Conservation (phyloP, 2,888 invertebrate genomes). For the Anthophora plumipes region DNA sequence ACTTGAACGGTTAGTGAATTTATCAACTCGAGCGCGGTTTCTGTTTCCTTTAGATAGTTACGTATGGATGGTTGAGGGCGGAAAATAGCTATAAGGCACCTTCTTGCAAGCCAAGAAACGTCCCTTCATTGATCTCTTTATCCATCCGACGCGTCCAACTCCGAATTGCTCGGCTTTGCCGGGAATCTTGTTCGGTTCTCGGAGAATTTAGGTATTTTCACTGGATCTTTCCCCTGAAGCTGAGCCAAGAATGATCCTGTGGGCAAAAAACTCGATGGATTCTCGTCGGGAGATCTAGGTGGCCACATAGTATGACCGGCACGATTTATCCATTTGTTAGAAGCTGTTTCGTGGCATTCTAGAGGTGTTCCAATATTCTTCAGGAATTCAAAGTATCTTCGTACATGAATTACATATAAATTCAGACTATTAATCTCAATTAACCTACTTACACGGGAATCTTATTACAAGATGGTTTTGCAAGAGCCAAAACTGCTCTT, state of each 20-base stretch:
- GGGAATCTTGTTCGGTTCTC: slow-evolving; percentile 24
- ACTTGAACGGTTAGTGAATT: no score
- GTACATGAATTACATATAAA: background rate
- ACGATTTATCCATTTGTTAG: slow-evolving; percentile 26
- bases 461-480: no score
- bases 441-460: no score
- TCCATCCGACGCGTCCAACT: slow-evolving; percentile 20
- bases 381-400: background rate
- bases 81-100: background rate
- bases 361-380: background rate
- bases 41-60: no score
- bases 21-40: background rate
- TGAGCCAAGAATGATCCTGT: slow-evolving; percentile 1
- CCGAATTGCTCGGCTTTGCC: slow-evolving; percentile 28
- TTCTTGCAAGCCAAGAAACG: background rate
- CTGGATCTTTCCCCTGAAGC: background rate
- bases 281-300: background rate
- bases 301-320: background rate
- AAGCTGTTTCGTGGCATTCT: background rate
- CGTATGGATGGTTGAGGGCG: no score
- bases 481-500: no score
- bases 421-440: no score
- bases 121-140: slow-evolving; percentile 23
- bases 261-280: slow-evolving; percentile 22
- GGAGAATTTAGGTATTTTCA: slow-evolving; percentile 14